Evolutionary conservation across 1,140 invertebrate species (phyloP), one percentile per base, ranked within the genome.

Genomic region (Polypedilum pembai): DNA sequence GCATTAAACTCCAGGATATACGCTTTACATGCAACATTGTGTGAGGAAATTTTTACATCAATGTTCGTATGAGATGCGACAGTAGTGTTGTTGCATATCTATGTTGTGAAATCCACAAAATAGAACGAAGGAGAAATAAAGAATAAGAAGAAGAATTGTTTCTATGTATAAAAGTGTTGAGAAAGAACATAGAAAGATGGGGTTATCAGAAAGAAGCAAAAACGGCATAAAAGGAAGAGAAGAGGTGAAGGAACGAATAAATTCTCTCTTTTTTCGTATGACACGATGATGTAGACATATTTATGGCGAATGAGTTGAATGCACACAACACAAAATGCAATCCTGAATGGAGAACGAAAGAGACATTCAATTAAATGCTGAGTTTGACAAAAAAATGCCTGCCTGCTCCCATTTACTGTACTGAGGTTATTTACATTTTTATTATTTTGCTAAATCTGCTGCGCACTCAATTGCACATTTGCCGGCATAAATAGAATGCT

Each of bases 291-390:
- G 45, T 12, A 56, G 45, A 56, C 45, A n/a, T 56, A 56, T 56
- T 56, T 56, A 56, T 56, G 45, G 45, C 12, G 15, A 45, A 45
- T n/a, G n/a, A n/a, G 45, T 56, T 56, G 45, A 56, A 56, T 56
- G 45, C 12, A 56, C 45, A 56, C 45, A 56, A 56, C 12, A 56
- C 12, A 56, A 56, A 56, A 56, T 56, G 12, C 45, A n/a, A n/a
- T 56, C 45, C 45, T 56, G 45, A 56, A 15, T 15, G 45, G 24
- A 33, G 24, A 33, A 33, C 5, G 5, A 33, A 5, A 33, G 5
- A 33, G 24, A 33, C 24, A 33, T 33, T 33, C 45, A 56, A 56
- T 56, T 56, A n/a, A n/a, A n/a, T 56, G 45, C 45, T 56, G 45
- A 56, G 45, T 12, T 56, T 56, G 12, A n/a, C 45, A 56, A n/a